Conservation (phyloP, 2,888 invertebrate species). For the Andrena bucephala region DNA sequence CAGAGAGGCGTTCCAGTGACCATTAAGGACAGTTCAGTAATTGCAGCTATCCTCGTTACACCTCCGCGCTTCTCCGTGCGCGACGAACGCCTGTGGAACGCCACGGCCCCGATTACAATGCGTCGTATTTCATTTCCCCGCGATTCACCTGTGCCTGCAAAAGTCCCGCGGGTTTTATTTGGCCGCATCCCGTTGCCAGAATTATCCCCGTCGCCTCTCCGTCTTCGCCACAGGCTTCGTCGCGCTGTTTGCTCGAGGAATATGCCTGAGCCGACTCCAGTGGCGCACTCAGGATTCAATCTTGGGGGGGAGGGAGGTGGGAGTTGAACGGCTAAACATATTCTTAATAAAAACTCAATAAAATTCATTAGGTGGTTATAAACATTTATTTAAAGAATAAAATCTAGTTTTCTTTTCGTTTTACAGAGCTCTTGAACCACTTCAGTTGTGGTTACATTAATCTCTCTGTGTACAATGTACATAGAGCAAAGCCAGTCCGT, state of each 20-base stretch:
- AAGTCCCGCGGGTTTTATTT: not conserved
- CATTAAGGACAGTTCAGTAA: conserved; percentile 42
- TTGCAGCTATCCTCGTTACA: conserved; percentile 50
- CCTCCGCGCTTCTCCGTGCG: conserved; percentile 21
- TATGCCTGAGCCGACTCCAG: not conserved
- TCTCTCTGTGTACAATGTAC: no score
- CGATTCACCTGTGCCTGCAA: conserved; percentile 12
- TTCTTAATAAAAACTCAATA: no score
- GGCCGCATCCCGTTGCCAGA: not conserved
- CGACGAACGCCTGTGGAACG: conserved; percentile 10
- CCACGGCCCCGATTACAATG: conserved; percentile 16
- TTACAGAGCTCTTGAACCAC: no score
- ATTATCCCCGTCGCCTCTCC: conserved; percentile 14
- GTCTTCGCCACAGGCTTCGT: not conserved
- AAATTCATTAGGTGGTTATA: no score
- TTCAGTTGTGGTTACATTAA: no score
- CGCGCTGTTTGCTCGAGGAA: conserved; percentile 19
- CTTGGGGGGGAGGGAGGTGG: no score
- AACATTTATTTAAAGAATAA: no score
- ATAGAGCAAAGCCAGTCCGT: no score
- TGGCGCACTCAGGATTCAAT: no score
- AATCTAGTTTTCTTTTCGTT: no score
- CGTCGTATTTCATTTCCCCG: conserved; percentile 10
- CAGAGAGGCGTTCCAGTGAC: conserved; percentile 10
- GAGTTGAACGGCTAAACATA: no score